phyloP scores from a whole-genome alignment of 2,113 vertebrate species.

The Suncus etruscus region DNA sequence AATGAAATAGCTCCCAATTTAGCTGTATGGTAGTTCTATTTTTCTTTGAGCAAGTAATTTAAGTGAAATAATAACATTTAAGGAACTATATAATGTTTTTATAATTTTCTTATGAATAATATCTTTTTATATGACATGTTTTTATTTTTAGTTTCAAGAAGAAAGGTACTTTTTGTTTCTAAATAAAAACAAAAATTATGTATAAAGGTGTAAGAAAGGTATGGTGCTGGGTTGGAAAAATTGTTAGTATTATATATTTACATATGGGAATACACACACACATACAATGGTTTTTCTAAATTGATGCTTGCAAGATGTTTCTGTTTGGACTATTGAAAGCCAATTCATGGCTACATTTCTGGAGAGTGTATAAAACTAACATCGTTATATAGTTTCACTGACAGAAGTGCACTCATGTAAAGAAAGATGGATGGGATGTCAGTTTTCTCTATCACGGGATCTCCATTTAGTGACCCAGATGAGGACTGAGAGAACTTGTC shows the following conservation, averaged over 20 bases:
- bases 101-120: constrained; percentile 23
- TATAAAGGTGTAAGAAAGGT: constrained; percentile 4
- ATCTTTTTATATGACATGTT: constrained; percentile 55
- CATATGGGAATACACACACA: no score
- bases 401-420: constrained; percentile 84
- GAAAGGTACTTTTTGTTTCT: neutral
- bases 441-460: constrained; percentile 86
- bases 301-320: neutral
- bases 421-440: constrained; percentile 89
- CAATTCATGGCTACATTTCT: constrained; percentile 81
- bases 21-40: neutral
- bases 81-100: constrained; percentile 66
- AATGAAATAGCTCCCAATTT: neutral
- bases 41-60: constrained; percentile 28
- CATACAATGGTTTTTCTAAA: neutral
- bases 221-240: neutral
- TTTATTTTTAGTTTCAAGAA: neutral
- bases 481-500: constrained; percentile 85
- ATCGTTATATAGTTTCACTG: constrained; percentile 82
- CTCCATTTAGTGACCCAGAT: constrained; percentile 88
- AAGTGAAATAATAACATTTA: constrained; percentile 63
- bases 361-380: constrained; percentile 85
- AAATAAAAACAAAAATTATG: constrained; percentile 16
- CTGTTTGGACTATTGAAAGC: constrained; percentile 71
- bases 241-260: neutral